Evolutionary conservation across 2,888 invertebrate species (phyloP).

Genomic region (Agrochola lota): DNA sequence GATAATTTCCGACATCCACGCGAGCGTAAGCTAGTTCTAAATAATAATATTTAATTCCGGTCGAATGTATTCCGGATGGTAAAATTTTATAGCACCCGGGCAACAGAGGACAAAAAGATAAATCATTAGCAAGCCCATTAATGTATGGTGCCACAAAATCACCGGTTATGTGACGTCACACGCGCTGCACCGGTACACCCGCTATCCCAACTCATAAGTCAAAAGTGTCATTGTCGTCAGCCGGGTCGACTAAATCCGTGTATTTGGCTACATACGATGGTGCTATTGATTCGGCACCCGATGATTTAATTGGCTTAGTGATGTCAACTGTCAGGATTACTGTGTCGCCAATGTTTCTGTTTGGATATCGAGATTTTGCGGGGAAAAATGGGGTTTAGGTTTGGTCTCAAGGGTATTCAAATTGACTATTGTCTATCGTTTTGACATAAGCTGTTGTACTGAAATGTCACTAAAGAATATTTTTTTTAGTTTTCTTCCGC

Average conservation of each 20-base stretch:
- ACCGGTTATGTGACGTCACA: constrained; percentile 5
- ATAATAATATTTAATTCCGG: not conserved
- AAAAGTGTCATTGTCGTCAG: constrained; percentile 43
- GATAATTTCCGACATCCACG: too few species aligned
- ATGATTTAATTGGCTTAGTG: constrained; percentile 53
- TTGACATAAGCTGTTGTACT: not conserved
- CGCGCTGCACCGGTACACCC: constrained; percentile 19
- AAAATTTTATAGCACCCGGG: constrained; percentile 1
- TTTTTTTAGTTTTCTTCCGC: not conserved
- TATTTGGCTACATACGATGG: constrained; percentile 30
- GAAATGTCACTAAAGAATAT: not conserved
- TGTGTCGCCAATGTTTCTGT: constrained; percentile 16
- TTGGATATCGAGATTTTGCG: not conserved
- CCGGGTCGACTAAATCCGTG: constrained; percentile 32
- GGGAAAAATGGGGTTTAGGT: not conserved
- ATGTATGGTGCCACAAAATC: constrained; percentile 14
- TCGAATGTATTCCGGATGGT: not conserved
- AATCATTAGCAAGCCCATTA: constrained; percentile 45
- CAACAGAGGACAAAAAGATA: constrained; percentile 19
- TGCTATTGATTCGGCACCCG: constrained; percentile 45
- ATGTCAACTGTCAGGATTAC: constrained; percentile 30
- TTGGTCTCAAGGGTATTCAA: not conserved
- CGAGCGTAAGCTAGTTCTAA: too few species aligned
- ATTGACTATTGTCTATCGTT: not conserved
- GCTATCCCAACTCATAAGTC: constrained; percentile 31